Evolutionary conservation across 2,797 vertebrate genomes (phyloP), one percentile per base, ranked within the genome.

Genomic region (Sebastes dallii): DNA sequence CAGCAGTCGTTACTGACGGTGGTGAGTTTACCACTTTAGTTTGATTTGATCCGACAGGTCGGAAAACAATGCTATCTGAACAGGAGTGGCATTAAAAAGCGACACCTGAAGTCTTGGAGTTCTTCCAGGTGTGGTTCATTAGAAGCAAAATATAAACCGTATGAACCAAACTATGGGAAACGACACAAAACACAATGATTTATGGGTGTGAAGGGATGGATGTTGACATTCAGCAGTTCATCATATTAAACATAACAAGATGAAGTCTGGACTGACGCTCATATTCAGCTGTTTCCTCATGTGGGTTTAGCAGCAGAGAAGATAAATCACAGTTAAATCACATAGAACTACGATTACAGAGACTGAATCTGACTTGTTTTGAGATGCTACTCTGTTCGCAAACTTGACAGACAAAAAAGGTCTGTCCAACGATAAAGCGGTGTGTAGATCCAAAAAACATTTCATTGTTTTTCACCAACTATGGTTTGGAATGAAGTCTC

Each of bases 321-420:
- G 39, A 78, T 36, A 42, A 78, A 72, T 75, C 54, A 61, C 22
- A 20, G 20, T 58, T 6, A 46, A 66, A 75, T 66, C 34, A 42
- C 20, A 39, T 56, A 42, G 29, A 75, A 29, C 34, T 1, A 39
- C 12, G 14, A 34, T 27, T 27, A 36, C 30, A 59, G 64, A 58
- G n/a, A 20, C 20, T 13, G 54, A 67, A 67, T 34, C 14, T 10
- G 27, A 76, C 32, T 60, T 25, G 16, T 60, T 27, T 46, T 52
- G 22, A 69, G 52, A 56, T 32, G n/a, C 71, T 20, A 20, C 29
- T 11, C 10, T 61, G 18, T 71, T 20, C 50, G 4, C 50, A 22
- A n/a, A 54, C 50, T 54, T 22, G 50, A 2, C 20, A 54, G 0
- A n/a, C n/a, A 42, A 16, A 27, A 61, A 60, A 72, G 2, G 8